A percentile compares a stretch with the other conserved stretches of the same genome.
Evolutionary conservation across 2,888 invertebrate genomes (phyloP).

Genomic region (Tachina fera): DNA sequence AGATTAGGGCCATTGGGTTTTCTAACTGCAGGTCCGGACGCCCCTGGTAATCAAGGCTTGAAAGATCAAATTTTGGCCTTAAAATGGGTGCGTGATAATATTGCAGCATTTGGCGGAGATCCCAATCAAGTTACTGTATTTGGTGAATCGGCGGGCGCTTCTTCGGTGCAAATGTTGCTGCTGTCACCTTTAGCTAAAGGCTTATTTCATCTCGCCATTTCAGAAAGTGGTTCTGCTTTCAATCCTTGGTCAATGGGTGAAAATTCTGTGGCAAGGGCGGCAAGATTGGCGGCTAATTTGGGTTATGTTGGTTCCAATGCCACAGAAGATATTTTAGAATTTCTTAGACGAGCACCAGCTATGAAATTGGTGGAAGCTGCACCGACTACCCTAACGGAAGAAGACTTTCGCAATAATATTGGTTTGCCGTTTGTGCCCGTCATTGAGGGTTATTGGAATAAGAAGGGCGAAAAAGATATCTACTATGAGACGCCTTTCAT

Average conservation of each 20-base stretch:
- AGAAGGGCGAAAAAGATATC: conserved; percentile 76
- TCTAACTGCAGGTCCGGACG: conserved; percentile 86
- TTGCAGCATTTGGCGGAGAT: conserved; percentile 86
- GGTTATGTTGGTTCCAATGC: conserved; percentile 85
- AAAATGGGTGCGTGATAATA: conserved; percentile 86
- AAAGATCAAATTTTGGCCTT: conserved; percentile 87
- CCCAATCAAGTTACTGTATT: conserved; percentile 85
- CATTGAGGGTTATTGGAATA: conserved; percentile 84
- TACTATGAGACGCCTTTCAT: conserved; percentile 84
- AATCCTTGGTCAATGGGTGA: conserved; percentile 86
- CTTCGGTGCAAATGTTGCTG: conserved; percentile 85
- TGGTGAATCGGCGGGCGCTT: conserved; percentile 86
- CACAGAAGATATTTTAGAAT: conserved; percentile 85
- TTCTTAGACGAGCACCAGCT: conserved; percentile 85
- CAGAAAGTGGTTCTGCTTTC: conserved; percentile 86
- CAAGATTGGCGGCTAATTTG: conserved; percentile 85
- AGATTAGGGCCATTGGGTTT: conserved; percentile 86
- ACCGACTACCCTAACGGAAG: conserved; percentile 84
- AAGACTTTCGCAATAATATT: conserved; percentile 85
- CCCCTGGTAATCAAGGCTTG: conserved; percentile 87
- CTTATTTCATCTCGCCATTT: conserved; percentile 86
- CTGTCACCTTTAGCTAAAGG: conserved; percentile 85
- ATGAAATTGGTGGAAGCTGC: conserved; percentile 85
- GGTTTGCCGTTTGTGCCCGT: conserved; percentile 86
- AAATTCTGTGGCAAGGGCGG: conserved; percentile 84